Base-by-base conservation (phyloP, 1,140 invertebrate genomes). In the Araneus ventricosus region DNA sequence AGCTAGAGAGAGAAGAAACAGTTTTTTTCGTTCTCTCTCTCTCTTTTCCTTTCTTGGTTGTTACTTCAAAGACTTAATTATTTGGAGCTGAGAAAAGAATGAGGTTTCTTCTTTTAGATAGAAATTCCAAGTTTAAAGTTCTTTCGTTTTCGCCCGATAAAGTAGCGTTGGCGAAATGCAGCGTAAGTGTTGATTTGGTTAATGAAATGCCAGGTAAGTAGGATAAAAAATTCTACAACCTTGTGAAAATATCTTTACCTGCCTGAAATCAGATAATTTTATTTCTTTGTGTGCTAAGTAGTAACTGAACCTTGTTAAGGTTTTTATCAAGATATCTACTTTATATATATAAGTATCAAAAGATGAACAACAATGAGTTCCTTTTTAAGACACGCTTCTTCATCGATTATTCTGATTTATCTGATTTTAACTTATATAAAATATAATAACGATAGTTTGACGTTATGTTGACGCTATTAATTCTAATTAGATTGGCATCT, bases 41-140 rank as follows among this genome's bases (percentile, higher is more conserved):
- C 61, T 70, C 10, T 75, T 30, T 27, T 79, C 37, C 52, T 30
- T n/a, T 63, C 41, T 52, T 27, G 52, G 67, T 37, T 79, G 20
- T 61, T 79, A 84, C 79, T 91, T 30, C 79, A 39, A 84, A 91
- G 79, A 84, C 89, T 91, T 91, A 91, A 91, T 91, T 91, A 91
- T 91, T 91, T 91, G 45, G 59, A 52, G 67, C 52, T 5, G 52
- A 41, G 52, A 91, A 90, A 88, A 70, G 79, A 84, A 79, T 45
- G 39, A 45, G 63, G 59, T 82, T 34, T 34, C 30, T 84, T 91
- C 59, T 84, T 61, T 84, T 63, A 27, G 75, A 79, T 20, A 37
- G 67, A 70, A 37, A 82, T 41, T 91, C 27, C n/a, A 84, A 90
- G 89, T 91, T 91, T 91, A 70, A 91, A 91, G 27, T 91, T 91